Evolutionary conservation across 2,113 vertebrate genomes (phyloP).

Genomic region (Agapornis roseicollis): DNA sequence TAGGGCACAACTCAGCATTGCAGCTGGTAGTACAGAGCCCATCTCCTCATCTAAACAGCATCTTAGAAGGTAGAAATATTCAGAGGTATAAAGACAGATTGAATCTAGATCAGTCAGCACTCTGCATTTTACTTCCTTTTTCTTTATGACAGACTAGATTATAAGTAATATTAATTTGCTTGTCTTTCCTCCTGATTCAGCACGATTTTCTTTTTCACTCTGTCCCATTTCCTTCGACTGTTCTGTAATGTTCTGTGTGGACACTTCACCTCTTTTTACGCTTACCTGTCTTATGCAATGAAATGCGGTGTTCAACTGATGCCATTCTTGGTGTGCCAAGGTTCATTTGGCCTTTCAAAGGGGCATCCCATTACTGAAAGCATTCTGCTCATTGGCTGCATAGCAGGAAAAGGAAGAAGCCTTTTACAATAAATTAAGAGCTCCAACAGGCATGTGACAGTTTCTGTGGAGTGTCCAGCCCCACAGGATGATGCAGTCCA

Average conservation of each 20-base stretch:
- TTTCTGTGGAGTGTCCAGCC: neutral
- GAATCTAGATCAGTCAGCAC: neutral
- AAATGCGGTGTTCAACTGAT: neutral
- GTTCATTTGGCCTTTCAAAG: neutral
- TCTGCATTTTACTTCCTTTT: neutral
- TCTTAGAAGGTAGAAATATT: neutral
- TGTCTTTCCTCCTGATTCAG: neutral
- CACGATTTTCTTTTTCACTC: neutral
- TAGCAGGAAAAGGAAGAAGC: neutral
- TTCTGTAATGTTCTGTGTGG: neutral
- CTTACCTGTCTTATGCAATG: neutral
- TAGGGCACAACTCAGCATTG: neutral
- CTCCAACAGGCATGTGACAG: neutral
- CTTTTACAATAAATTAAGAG: neutral
- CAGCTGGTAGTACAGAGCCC: neutral
- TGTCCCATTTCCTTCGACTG: neutral
- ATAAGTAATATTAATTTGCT: neutral
- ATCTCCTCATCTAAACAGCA: neutral
- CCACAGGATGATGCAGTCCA: neutral
- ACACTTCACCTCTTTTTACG: neutral
- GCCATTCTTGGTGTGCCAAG: neutral
- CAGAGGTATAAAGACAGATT: neutral
- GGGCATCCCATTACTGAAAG: neutral
- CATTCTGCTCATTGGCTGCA: neutral
- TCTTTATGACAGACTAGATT: neutral